These are phyloP conservation scores for Cyprinodon diabolis DNA, from an alignment of 2,797 vertebrate species.

Conservation along the genomic window DNA sequence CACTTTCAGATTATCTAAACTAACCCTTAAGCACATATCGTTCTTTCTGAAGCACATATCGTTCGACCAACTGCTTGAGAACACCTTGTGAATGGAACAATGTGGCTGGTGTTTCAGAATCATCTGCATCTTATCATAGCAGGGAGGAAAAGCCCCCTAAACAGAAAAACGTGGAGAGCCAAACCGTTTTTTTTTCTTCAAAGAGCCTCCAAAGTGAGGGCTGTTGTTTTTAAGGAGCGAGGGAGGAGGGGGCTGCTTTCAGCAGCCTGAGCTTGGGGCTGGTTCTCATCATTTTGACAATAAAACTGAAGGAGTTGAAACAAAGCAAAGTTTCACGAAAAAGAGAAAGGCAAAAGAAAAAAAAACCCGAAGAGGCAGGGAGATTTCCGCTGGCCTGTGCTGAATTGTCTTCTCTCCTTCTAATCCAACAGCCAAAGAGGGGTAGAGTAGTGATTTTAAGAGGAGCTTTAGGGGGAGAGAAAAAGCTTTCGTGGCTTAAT, in stretches of 20 bases:
- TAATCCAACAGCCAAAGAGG: constrained; percentile 50
- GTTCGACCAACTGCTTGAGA: constrained; percentile 10
- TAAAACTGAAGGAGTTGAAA: constrained; percentile 81
- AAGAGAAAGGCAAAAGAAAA: constrained; percentile 13
- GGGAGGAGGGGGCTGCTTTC: constrained; percentile 66
- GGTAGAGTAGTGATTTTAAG: constrained; percentile 47
- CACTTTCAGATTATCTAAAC: not conserved
- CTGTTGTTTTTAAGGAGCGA: constrained; percentile 71
- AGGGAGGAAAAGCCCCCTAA: constrained; percentile 67
- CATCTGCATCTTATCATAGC: constrained; percentile 83
- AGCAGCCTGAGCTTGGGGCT: constrained; percentile 65
- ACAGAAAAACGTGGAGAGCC: constrained; percentile 78
- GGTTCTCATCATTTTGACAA: constrained; percentile 85
- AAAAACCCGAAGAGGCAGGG: constrained; percentile 31
- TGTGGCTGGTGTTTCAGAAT: constrained; percentile 72
- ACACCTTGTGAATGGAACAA: constrained; percentile 55
- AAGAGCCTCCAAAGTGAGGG: constrained; percentile 65
- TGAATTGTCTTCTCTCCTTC: constrained; percentile 41
- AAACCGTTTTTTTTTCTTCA: constrained; percentile 69
- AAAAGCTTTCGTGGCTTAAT: constrained; percentile 67
- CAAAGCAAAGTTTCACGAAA: constrained; percentile 72
- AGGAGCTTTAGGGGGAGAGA: constrained; percentile 42
- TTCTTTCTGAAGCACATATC: no score
- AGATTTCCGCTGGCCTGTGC: constrained; percentile 67
- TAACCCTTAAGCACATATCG: not conserved